These are phyloP conservation scores for Danio jaintianensis DNA, from an alignment of 2,797 vertebrate species.

Conservation along the genomic window DNA sequence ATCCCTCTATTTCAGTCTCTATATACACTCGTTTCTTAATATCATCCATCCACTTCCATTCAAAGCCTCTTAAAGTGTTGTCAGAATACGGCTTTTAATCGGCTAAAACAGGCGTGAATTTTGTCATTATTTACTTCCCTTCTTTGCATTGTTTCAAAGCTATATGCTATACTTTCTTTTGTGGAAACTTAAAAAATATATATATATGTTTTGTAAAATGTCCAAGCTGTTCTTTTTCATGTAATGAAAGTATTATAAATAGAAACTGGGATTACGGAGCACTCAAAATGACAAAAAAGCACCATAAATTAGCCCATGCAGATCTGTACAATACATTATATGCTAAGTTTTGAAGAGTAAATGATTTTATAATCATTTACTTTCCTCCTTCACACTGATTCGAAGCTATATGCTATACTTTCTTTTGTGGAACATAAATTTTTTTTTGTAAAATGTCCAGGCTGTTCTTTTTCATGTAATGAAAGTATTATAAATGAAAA, in stretches of 20 bases:
- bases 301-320: not conserved
- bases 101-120: not conserved
- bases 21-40: not conserved
- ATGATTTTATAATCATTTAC: not conserved
- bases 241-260: not conserved
- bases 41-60: constrained; percentile 10
- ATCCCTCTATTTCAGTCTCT: constrained; percentile 8
- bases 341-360: too few species aligned
- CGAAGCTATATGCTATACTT: not conserved
- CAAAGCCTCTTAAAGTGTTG: constrained; percentile 5
- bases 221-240: not conserved
- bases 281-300: not conserved
- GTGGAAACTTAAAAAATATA: constrained; percentile 21
- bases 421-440: not conserved
- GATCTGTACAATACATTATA: not conserved
- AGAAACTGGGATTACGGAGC: not conserved
- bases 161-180: not conserved
- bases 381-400: not conserved
- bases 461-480: not conserved
- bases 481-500: not conserved
- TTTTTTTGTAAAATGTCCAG: constrained; percentile 3
- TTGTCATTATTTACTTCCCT: not conserved
- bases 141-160: not conserved
- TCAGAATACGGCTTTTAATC: constrained; percentile 57
- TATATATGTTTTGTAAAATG: constrained; percentile 3